phyloP scores from a whole-genome alignment of 2,113 vertebrate genomes.

The Gambusia affinis region DNA sequence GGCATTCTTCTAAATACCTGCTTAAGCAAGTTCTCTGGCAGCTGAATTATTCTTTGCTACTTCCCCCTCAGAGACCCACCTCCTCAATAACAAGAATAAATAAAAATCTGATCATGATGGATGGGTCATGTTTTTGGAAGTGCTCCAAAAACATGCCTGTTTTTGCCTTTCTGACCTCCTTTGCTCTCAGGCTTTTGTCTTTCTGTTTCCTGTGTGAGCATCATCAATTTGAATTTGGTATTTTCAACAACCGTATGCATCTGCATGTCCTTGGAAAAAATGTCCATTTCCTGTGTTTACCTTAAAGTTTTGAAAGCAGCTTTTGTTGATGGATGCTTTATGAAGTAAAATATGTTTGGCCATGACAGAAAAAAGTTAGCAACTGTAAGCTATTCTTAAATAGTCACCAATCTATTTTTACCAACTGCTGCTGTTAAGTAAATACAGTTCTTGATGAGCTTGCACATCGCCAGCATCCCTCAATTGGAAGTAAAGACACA shows the following conservation, averaged over 20 bases:
- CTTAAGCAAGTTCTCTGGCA: background rate
- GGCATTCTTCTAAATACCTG: background rate
- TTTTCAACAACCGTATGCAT: conserved; percentile 12
- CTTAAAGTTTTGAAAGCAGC: background rate
- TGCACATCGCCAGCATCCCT: background rate
- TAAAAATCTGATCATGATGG: background rate
- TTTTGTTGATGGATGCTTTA: background rate
- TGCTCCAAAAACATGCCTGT: background rate
- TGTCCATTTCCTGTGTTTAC: background rate
- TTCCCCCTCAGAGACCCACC: background rate
- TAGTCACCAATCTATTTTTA: background rate
- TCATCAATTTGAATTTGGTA: conserved; percentile 20
- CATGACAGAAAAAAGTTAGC: background rate
- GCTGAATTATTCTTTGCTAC: conserved; percentile 10
- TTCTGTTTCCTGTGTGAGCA: background rate
- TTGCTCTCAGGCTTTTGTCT: background rate
- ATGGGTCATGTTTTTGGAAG: background rate
- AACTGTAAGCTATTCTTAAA: background rate
- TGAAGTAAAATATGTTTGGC: background rate
- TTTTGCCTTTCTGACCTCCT: background rate
- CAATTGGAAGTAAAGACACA: background rate
- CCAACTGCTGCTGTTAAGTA: background rate
- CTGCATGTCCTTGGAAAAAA: conserved; percentile 1
- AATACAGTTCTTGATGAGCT: background rate
- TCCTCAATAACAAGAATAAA: background rate